These are phyloP conservation scores for Nicator chloris DNA, from an alignment of 2,113 vertebrate species.

Conservation along the genomic window DNA sequence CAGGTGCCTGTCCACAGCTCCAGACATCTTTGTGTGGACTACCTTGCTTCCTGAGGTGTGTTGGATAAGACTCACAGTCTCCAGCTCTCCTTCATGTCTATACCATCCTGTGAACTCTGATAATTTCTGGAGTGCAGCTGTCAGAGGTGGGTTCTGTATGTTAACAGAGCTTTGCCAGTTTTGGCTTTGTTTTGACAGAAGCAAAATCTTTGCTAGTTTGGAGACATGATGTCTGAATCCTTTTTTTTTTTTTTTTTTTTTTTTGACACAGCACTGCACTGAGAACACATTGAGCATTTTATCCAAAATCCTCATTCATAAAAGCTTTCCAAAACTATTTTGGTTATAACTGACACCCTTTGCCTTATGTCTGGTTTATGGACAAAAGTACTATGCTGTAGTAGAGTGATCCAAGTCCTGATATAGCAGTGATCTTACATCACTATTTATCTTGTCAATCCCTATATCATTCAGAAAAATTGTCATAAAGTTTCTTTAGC, in stretches of 20 bases:
- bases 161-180: background rate
- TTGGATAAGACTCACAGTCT: background rate
- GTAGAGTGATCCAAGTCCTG: background rate
- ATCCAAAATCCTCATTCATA: background rate
- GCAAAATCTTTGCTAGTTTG: background rate
- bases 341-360: background rate
- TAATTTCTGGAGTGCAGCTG: background rate
- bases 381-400: background rate
- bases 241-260: background rate
- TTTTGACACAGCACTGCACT: background rate
- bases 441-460: background rate
- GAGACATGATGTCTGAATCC: background rate
- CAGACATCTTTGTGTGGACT: accelerated
- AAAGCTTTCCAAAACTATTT: background rate
- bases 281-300: background rate
- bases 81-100: background rate
- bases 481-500: background rate
- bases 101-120: background rate
- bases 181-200: background rate
- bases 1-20: background rate
- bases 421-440: background rate
- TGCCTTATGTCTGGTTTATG: background rate
- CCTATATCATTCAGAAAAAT: background rate
- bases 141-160: background rate
- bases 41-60: background rate